Percentiles rank a stretch among this genome's conserved stretches.
Conservation (phyloP, 2,888 invertebrate genomes). For the Psylliodes chrysocephalus region DNA sequence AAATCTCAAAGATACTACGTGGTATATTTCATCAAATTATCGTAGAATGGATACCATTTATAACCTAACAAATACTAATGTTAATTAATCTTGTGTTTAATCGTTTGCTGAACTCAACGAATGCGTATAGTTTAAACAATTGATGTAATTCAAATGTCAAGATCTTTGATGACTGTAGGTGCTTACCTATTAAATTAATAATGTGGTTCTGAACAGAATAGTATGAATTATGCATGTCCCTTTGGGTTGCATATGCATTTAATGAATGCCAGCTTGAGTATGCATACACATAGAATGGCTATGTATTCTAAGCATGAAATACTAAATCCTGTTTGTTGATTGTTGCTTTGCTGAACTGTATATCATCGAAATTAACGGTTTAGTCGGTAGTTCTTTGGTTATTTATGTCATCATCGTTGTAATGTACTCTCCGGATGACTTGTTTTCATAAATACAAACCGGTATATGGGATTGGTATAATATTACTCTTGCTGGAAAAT, state of each 20-base stretch:
- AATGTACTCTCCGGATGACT: background rate
- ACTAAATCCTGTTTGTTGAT: slow-evolving; percentile 33
- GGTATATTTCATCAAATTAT: too few species aligned
- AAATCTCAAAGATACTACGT: too few species aligned
- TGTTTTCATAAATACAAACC: background rate
- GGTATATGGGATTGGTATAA: background rate
- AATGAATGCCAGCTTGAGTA: slow-evolving; percentile 39
- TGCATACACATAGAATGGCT: slow-evolving; percentile 29
- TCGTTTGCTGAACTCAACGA: too few species aligned
- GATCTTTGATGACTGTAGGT: slow-evolving; percentile 33
- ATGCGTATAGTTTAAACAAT: background rate
- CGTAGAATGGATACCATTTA: too few species aligned
- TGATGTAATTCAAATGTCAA: slow-evolving; percentile 31
- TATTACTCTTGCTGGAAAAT: too few species aligned
- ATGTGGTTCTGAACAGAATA: slow-evolving; percentile 37
- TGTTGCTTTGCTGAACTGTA: slow-evolving; percentile 27
- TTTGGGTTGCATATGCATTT: slow-evolving; percentile 44
- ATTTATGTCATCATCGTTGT: slow-evolving; percentile 20
- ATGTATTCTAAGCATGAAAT: slow-evolving; percentile 33
- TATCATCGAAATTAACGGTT: slow-evolving; percentile 31
- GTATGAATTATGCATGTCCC: slow-evolving; percentile 46
- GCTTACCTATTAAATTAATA: slow-evolving; percentile 39
- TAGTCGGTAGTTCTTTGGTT: slow-evolving; percentile 24
- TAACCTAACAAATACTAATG: too few species aligned
- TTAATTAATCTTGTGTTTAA: too few species aligned